Conservation (phyloP, 35 echinoderm and acorn worm species). For the Amphiura filiformis region DNA sequence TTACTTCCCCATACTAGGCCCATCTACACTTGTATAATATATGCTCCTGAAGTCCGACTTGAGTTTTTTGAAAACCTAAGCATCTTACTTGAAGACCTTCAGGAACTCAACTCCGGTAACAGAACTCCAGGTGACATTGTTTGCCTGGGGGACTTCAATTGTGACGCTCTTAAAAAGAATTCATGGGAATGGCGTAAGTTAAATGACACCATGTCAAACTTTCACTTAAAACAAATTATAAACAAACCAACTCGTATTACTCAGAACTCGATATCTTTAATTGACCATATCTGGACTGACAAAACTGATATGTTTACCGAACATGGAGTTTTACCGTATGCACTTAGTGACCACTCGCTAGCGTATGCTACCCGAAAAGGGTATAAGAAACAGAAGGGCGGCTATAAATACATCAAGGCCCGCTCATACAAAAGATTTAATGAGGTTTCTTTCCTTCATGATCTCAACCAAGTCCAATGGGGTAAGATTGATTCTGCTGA, state of each 20-base stretch:
- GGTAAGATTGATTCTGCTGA: neutral
- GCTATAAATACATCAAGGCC: neutral
- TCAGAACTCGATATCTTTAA: neutral
- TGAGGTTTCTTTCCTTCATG: neutral
- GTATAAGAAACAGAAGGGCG: neutral
- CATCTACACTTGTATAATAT: neutral
- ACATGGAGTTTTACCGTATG: neutral
- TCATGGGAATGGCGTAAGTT: constrained; percentile 4
- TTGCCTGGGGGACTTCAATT: constrained; percentile 19
- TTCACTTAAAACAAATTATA: neutral
- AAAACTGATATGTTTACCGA: neutral
- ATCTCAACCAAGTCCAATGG: neutral
- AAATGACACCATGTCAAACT: neutral
- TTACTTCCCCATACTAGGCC: neutral
- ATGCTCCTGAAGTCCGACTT: neutral
- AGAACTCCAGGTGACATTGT: constrained; percentile 9
- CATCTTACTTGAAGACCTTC: neutral
- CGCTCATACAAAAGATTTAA: neutral
- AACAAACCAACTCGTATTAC: neutral
- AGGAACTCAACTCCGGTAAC: neutral
- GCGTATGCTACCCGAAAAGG: neutral
- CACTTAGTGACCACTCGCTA: neutral
- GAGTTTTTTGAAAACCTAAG: constrained; percentile 17
- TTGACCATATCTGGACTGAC: neutral
- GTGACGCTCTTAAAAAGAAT: neutral